A percentile compares a stretch with the other conserved stretches of the same genome.
These are phyloP conservation scores for Drosophila ambigua DNA, from an alignment of 1,140 invertebrate genomes.

Conservation along the genomic window DNA sequence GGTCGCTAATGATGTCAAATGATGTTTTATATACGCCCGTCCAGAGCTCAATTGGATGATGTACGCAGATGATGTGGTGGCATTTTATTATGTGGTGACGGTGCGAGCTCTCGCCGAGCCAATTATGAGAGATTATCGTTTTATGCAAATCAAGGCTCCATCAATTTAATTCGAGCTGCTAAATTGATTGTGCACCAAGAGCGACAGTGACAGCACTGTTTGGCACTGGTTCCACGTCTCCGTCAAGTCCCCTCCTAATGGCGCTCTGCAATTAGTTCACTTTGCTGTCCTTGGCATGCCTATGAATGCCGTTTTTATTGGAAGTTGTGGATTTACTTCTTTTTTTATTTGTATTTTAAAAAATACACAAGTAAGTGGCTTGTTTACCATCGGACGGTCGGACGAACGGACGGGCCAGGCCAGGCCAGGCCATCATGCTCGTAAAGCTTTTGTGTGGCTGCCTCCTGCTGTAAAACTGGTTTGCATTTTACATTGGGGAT, in stretches of 20 bases:
- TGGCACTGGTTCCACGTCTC: no score
- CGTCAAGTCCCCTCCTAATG: no score
- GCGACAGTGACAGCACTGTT: no score
- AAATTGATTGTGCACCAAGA: slow-evolving; percentile 35
- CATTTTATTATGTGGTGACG: slow-evolving; percentile 10
- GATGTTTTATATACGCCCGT: slow-evolving; percentile 47
- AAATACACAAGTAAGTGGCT: slow-evolving; percentile 51
- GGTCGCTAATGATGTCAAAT: slow-evolving; percentile 42
- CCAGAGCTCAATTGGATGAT: slow-evolving; percentile 49
- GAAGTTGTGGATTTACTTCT: slow-evolving; percentile 50
- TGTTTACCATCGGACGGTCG: slow-evolving; percentile 66
- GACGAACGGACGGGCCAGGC: background rate
- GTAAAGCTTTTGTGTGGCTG: slow-evolving; percentile 42
- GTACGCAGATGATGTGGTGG: slow-evolving; percentile 9
- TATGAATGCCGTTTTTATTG: slow-evolving; percentile 18
- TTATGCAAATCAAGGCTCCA: slow-evolving; percentile 57
- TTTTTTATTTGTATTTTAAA: slow-evolving; percentile 12
- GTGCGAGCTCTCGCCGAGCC: background rate
- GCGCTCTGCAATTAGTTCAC: slow-evolving; percentile 4
- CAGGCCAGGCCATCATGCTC: slow-evolving; percentile 9
- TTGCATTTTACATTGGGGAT: slow-evolving; percentile 68
- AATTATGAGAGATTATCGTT: slow-evolving; percentile 49
- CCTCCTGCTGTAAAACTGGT: slow-evolving; percentile 69
- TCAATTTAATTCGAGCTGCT: slow-evolving; percentile 48
- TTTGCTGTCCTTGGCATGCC: slow-evolving; percentile 62